Base-by-base conservation (phyloP, 2,888 invertebrate genomes). In the Trypoxylon attenuatum region DNA sequence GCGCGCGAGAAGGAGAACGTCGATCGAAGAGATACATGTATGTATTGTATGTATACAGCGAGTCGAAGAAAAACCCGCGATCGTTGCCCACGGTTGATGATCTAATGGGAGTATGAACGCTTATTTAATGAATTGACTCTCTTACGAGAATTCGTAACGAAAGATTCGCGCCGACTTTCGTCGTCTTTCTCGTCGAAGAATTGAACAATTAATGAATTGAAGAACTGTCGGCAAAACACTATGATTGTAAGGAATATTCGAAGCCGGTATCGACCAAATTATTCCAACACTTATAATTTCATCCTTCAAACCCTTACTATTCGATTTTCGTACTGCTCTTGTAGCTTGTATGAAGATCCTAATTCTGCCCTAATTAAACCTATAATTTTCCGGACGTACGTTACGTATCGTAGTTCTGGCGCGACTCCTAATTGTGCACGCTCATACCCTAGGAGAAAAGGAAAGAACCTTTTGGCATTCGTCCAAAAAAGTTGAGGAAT, bases 401-500 rank as follows among this genome's bases (percentile, higher is more conserved):
- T 65, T 55, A 60, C 64, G 57, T 55, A 33, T 33, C 13, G 62
- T 75, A 46, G 65, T 58, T 69, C 67, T 65, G 69, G 58, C 60
- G 67, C 72, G 49, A 51, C 47, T 72, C 63, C 56, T 69, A 72
- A 75, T 75, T 56, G 72, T 55, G 60, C 76, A 62, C 67, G 67
- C 65, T 69, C 65, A 64, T 62, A 43, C 54, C 45, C 39, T 29
- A 33, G 25, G 21, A 60, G 51, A 29, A 57, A 71, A 58, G 45
- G 27, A 56, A 41, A 43, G 25, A 66, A 65, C 53, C 57, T 33
- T 13, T 53, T 59, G 73, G 73, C 68, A 64, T 72, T 66, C 73
- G 71, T 70, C 76, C 70, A 73, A 74, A 53, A 69, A 70, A 61
- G 60, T 64, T 72, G 52, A 68, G 60, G 68, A 58, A 64, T 70